Base-by-base conservation (phyloP, 2,113 vertebrate species). In the Arenaria interpres region DNA sequence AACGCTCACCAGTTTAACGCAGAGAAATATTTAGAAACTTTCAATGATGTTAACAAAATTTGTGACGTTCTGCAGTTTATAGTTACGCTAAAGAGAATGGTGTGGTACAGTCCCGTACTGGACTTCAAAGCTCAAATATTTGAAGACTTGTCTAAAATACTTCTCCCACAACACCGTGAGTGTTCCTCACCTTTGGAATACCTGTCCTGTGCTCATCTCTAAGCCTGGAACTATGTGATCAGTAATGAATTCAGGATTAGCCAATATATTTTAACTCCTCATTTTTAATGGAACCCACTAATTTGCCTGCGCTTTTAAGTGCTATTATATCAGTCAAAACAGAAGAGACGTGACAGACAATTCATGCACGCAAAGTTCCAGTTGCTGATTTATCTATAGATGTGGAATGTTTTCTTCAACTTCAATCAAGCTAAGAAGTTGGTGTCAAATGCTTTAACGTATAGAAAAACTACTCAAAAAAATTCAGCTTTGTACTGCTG, bases 351-450 rank as follows among this genome's bases (percentile, higher is more conserved):
- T 81, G 74, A 89, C 69, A 95, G 85, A 86, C 79, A 82, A 86
- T 74, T 59, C 41, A 67, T 21, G 68, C 81, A 75, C 7, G 18
- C 2, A 1, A 78, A 82, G 66, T 54, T 91, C 66, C 81, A 68
- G 30, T 60, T 85, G 56, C 39, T 88, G 77, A 89, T 96, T 94
- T 95, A 89, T 78, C 84, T 85, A 62, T 53, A 82, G 69, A 87
- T 56, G 53, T 37, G 57, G 23, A 77, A 73, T 89, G 56, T 92
- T 96, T 85, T 69, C 63, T 88, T 67, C 71, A 73, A 35, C 51
- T 93, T 96, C 75, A 85, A 24, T 90, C 77, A 79, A 64, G 48
- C 56, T 45, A 62, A 75, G 37, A 78, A 88, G 63, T 23, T 63
- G 28, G 48, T 87, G 64, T 82, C 76, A 87, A 92, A 73, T 60